Evolutionary conservation across 1,140 invertebrate species (phyloP).

Genomic region (Tribolium madens): DNA sequence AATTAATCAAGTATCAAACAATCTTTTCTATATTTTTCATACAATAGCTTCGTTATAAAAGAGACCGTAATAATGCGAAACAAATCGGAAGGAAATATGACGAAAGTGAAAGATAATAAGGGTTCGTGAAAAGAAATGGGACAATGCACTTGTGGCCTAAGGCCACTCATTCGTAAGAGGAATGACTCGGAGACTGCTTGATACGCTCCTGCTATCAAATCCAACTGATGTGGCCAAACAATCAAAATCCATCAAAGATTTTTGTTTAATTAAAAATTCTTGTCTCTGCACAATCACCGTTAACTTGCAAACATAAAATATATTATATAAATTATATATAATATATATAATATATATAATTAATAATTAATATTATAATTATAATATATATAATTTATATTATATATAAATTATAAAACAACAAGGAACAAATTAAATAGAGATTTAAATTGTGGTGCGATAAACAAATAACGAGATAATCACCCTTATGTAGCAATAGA

Average conservation of each 20-base stretch:
- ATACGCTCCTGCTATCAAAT: neutral
- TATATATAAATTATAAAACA: no score
- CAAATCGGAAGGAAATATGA: conserved; percentile 44
- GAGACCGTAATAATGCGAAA: conserved; percentile 39
- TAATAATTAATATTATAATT: no score
- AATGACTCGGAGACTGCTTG: neutral
- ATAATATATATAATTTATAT: no score
- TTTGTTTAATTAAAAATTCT: neutral
- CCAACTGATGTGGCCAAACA: neutral
- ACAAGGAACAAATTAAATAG: no score
- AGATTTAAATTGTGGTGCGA: neutral
- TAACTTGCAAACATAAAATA: no score
- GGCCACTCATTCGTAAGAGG: conserved; percentile 19
- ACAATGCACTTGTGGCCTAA: conserved; percentile 36
- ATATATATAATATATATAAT: no score
- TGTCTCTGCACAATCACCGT: no score
- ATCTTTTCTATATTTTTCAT: conserved; percentile 26
- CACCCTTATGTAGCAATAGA: neutral
- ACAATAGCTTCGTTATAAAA: conserved; percentile 33
- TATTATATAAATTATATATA: no score
- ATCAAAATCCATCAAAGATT: neutral
- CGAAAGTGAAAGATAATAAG: conserved; percentile 38
- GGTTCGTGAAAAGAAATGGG: conserved; percentile 40
- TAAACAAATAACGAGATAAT: neutral
- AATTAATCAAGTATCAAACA: conserved; percentile 41